These are phyloP conservation scores for Trichopoda pennipes DNA, from an alignment of 2,888 invertebrate species.

Conservation along the genomic window DNA sequence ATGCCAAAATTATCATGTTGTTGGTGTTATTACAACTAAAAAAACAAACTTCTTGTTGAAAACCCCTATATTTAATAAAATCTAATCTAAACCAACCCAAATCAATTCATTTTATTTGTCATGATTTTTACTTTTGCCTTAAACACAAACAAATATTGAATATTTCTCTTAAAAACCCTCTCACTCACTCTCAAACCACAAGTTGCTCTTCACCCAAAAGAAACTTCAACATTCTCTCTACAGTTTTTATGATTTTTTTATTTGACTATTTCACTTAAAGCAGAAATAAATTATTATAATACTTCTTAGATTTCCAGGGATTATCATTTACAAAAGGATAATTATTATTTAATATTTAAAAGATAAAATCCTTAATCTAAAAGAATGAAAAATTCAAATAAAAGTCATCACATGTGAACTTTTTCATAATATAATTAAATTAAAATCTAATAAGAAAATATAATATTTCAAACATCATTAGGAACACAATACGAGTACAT, in stretches of 20 bases:
- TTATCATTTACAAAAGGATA: conserved; percentile 38
- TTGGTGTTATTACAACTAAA: too few relatives aligned
- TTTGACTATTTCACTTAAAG: conserved; percentile 45
- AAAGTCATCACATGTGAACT: conserved; percentile 48
- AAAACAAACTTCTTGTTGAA: too few relatives aligned
- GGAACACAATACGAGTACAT: conserved; percentile 46
- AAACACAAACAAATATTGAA: too few relatives aligned
- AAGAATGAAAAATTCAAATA: conserved; percentile 13
- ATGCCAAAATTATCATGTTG: too few relatives aligned
- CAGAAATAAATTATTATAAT: conserved; percentile 28
- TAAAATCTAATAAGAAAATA: conserved; percentile 53
- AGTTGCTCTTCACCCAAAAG: too few relatives aligned
- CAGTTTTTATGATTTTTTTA: conserved; percentile 16
- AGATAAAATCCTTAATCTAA: conserved; percentile 5
- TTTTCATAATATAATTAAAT: neutral
- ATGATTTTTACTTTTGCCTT: too few relatives aligned
- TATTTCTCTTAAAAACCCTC: neutral
- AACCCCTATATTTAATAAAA: too few relatives aligned
- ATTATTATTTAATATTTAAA: conserved; percentile 18
- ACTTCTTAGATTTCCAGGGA: conserved; percentile 13
- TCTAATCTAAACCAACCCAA: too few relatives aligned
- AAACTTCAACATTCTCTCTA: neutral
- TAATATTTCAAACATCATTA: conserved; percentile 60
- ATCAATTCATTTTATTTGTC: too few relatives aligned
- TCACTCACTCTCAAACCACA: neutral